These are phyloP conservation scores for Drosophila subsilvestris DNA, from an alignment of 2,888 invertebrate species.

Conservation along the genomic window DNA sequence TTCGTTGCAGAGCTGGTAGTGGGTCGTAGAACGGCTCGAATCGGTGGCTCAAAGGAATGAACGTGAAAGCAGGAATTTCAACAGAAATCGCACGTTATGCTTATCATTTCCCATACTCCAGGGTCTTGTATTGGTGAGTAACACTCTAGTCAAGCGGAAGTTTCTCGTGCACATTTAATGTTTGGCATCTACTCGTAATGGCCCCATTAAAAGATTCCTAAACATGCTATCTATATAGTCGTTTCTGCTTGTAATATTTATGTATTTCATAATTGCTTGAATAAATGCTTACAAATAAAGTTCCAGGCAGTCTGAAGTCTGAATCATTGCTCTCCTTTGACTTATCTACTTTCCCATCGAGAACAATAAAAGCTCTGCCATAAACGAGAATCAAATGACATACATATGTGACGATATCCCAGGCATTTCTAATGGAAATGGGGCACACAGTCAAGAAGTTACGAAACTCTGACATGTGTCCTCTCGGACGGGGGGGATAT, in stretches of 20 bases:
- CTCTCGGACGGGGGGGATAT: conserved; percentile 1
- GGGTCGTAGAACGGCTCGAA: not conserved
- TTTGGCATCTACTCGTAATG: not conserved
- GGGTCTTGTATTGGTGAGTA: not conserved
- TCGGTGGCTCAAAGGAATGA: too few relatives aligned
- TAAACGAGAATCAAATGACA: conserved; percentile 54
- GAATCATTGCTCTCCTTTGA: conserved; percentile 5
- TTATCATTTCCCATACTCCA: not conserved
- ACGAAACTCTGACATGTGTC: conserved; percentile 12
- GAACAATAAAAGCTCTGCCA: conserved; percentile 44
- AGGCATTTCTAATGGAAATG: conserved; percentile 44
- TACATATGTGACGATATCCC: conserved; percentile 54
- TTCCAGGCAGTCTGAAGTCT: conserved; percentile 11
- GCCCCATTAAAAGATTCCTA: not conserved
- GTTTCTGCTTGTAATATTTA: not conserved
- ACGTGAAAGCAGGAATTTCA: too few relatives aligned
- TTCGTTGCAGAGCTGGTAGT: conserved; percentile 35
- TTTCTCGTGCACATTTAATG: too few relatives aligned
- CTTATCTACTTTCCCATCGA: conserved; percentile 30
- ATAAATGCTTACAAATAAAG: conserved; percentile 17
- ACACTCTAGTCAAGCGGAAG: too few relatives aligned
- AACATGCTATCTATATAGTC: not conserved
- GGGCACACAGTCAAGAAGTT: conserved; percentile 7
- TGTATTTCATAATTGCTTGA: conserved; percentile 5
- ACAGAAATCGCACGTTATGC: too few relatives aligned